Evolutionary conservation across 2,797 vertebrate genomes (phyloP).

Genomic region (Coluber constrictor): DNA sequence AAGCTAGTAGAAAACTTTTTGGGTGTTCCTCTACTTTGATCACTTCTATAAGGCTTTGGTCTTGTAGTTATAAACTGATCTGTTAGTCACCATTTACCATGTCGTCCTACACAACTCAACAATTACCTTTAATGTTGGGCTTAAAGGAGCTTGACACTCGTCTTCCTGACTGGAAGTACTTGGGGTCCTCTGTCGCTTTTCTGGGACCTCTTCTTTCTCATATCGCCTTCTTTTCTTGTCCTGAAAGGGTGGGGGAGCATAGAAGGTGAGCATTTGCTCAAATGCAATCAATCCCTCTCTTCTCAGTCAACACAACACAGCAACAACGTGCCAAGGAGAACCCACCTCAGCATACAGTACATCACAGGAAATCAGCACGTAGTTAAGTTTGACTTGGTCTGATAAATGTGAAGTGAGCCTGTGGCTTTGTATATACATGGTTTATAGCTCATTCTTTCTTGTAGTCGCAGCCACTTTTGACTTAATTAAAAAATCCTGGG

Average conservation of each 20-base stretch:
- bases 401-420: not conserved
- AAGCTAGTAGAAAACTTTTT: not conserved
- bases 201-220: slow-evolving; percentile 68
- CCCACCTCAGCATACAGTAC: not conserved
- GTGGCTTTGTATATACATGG: not conserved
- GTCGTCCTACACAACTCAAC: not conserved
- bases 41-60: not conserved
- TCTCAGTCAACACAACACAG: not conserved
- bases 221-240: slow-evolving; percentile 74
- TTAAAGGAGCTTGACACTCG: slow-evolving; percentile 75
- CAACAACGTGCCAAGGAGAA: not conserved
- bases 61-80: not conserved
- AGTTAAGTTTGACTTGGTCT: not conserved
- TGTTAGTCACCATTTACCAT: fast-evolving
- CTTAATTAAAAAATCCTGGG: not conserved
- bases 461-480: not conserved
- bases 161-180: slow-evolving; percentile 67
- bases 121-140: slow-evolving; percentile 80
- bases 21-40: not conserved
- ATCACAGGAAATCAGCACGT: not conserved
- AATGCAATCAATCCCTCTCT: not conserved
- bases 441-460: not conserved
- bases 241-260: slow-evolving; percentile 51
- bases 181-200: slow-evolving; percentile 71
- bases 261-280: not conserved